Conservation (phyloP, 2,888 invertebrate species). For the Calliphora vomitoria region DNA sequence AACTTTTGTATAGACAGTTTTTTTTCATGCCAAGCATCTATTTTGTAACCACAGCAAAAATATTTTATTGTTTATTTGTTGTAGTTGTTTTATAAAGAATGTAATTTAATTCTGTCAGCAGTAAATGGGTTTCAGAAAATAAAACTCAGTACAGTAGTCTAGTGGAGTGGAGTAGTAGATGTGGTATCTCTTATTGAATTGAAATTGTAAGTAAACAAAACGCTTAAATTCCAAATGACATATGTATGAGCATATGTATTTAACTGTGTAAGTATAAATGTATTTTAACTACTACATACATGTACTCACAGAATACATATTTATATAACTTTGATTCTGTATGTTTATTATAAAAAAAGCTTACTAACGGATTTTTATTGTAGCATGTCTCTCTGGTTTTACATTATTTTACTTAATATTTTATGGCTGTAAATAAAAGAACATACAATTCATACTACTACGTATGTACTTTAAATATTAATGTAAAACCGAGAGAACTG, state of each 20-base stretch:
- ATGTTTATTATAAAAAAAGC: background rate
- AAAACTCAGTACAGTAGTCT: background rate
- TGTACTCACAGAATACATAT: background rate
- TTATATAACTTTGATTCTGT: background rate
- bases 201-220: constrained; percentile 46
- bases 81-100: constrained; percentile 24
- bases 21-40: background rate
- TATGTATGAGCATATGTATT: constrained; percentile 1
- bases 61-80: constrained; percentile 43
- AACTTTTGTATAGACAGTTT: constrained; percentile 4
- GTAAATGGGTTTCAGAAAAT: constrained; percentile 23
- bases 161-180: background rate
- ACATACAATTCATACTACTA: background rate
- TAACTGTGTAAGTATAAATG: background rate
- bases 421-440: background rate
- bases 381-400: constrained; percentile 19
- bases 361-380: constrained; percentile 37
- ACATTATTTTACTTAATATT: background rate
- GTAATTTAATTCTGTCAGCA: constrained; percentile 61
- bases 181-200: background rate
- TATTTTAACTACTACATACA: background rate
- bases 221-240: constrained; percentile 32
- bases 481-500: constrained; percentile 17
- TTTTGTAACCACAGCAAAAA: constrained; percentile 58
- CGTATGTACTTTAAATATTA: constrained; percentile 40